These are phyloP conservation scores for Micronycteris hirsuta DNA, from an alignment of 2,113 vertebrate genomes.

Conservation along the genomic window DNA sequence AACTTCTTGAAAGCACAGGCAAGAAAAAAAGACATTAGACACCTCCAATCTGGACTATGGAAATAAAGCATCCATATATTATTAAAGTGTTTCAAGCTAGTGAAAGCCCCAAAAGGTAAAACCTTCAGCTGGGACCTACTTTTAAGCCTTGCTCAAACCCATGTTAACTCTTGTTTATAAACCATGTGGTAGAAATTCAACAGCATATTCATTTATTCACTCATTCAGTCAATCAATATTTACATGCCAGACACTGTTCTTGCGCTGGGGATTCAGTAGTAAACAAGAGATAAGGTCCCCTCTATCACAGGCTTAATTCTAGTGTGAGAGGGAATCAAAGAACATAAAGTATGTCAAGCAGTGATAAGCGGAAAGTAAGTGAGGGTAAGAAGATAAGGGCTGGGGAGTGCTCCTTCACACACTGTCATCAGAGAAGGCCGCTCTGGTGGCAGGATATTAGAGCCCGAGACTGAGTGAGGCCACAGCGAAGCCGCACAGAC, in stretches of 20 bases:
- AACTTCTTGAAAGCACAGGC: neutral
- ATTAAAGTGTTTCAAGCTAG: conserved; percentile 29
- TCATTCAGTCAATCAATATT: neutral
- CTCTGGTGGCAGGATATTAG: neutral
- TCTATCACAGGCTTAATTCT: neutral
- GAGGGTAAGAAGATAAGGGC: neutral
- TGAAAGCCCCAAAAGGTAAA: conserved; percentile 16
- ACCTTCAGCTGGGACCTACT: neutral
- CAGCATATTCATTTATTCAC: neutral
- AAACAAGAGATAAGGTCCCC: neutral
- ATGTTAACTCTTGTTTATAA: neutral
- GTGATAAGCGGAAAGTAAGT: neutral
- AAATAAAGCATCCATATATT: conserved; percentile 41
- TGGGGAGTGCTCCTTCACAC: neutral
- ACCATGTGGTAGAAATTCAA: neutral
- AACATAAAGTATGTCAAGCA: neutral
- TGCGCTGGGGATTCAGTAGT: neutral
- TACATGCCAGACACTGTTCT: neutral
- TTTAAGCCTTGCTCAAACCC: neutral
- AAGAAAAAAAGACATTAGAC: neutral
- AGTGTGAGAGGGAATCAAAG: neutral
- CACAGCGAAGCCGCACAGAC: neutral
- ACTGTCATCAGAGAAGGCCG: neutral
- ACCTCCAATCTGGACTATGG: neutral
- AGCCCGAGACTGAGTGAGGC: neutral